phyloP scores from a whole-genome alignment of 2,888 invertebrate species.

The Phengaris arion region DNA sequence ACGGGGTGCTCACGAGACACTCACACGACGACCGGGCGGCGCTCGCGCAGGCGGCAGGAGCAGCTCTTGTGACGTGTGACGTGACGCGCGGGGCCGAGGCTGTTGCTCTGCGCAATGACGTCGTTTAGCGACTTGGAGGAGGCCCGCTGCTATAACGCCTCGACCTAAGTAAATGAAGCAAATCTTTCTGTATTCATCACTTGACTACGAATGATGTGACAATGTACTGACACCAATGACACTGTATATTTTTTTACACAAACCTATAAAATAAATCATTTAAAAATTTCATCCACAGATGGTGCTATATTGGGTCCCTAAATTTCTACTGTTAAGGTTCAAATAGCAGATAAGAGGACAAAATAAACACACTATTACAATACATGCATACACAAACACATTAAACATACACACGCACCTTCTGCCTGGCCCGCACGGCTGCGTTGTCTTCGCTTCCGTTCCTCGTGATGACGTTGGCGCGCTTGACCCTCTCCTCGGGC shows the following conservation, averaged over 20 bases:
- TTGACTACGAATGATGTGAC: no score
- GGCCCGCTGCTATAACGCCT: conserved; percentile 68
- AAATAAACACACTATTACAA: no score
- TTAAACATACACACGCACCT: conserved; percentile 42
- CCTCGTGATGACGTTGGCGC: conserved; percentile 44
- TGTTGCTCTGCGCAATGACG: conserved; percentile 30
- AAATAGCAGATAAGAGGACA: no score
- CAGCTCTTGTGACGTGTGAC: conserved; percentile 31
- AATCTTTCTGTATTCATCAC: no score
- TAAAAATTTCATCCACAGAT: no score
- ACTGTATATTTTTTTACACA: no score
- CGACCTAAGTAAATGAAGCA: conserved; percentile 41
- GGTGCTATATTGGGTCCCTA: no score
- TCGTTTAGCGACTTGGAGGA: conserved; percentile 64
- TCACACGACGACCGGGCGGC: conserved; percentile 41
- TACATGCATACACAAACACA: no score
- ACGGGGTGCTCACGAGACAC: neutral
- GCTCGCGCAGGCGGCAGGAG: conserved; percentile 31
- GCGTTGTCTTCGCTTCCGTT: conserved; percentile 39
- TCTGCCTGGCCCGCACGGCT: conserved; percentile 44
- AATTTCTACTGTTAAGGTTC: no score
- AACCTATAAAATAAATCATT: no score
- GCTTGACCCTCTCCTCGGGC: conserved; percentile 44
- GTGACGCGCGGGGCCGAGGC: conserved; percentile 31
- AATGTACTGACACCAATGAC: no score